These are phyloP conservation scores for Pocillopora damicornis DNA, from an alignment of 64 coral and sea anemone genomes.

Conservation along the genomic window DNA sequence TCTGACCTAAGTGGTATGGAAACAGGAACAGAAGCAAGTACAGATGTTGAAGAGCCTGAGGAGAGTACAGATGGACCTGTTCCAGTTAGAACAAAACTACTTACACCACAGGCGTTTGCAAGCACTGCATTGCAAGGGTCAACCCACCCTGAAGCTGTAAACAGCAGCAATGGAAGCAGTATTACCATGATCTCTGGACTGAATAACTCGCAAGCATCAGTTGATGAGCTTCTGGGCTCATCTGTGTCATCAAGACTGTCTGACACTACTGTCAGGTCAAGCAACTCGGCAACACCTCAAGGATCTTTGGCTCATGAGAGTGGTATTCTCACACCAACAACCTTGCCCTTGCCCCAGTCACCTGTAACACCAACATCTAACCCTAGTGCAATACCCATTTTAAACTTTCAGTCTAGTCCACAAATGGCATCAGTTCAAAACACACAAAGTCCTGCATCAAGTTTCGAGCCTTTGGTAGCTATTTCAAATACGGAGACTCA, in stretches of 20 bases:
- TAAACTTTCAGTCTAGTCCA: slow-evolving; percentile 67
- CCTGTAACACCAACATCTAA: slow-evolving; percentile 51
- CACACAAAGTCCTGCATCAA: not conserved
- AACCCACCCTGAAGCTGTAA: slow-evolving; percentile 38
- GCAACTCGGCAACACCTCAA: slow-evolving; percentile 56
- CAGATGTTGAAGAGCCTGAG: slow-evolving; percentile 83
- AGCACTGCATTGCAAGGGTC: slow-evolving; percentile 6
- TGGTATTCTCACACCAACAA: slow-evolving; percentile 54
- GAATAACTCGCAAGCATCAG: slow-evolving; percentile 54
- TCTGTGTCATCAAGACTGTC: slow-evolving; percentile 70
- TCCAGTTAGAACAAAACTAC: slow-evolving; percentile 55
- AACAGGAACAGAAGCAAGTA: slow-evolving; percentile 76
- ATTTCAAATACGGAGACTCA: slow-evolving; percentile 1
- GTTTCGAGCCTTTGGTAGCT: slow-evolving; percentile 9
- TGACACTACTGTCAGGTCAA: slow-evolving; percentile 72
- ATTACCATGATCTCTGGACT: slow-evolving; percentile 67
- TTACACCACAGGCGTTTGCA: slow-evolving; percentile 86
- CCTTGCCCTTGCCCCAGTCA: slow-evolving; percentile 55
- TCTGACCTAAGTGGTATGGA: slow-evolving; percentile 95
- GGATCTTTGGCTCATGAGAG: slow-evolving; percentile 41
- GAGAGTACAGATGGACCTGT: slow-evolving; percentile 24
- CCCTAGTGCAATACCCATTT: slow-evolving; percentile 63
- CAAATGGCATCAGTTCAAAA: slow-evolving; percentile 1
- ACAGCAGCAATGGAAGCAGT: slow-evolving; percentile 64
- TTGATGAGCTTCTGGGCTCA: slow-evolving; percentile 39